phyloP scores from a whole-genome alignment of 2,113 vertebrate genomes.

The Ceyx cyanopectus region DNA sequence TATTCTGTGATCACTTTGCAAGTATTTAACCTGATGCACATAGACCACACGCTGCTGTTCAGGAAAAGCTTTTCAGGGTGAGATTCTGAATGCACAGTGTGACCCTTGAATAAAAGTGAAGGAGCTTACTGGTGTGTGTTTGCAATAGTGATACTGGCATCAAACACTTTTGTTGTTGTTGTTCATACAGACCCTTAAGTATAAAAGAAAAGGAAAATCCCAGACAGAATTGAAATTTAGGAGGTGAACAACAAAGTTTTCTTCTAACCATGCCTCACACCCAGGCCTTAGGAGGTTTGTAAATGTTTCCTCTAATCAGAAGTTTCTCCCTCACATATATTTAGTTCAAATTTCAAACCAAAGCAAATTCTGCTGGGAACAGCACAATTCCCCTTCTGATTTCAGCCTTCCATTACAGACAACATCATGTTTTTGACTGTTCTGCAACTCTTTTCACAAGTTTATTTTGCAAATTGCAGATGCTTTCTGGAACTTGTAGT shows the following conservation, averaged over 20 bases:
- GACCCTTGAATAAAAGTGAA: not conserved
- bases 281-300: not conserved
- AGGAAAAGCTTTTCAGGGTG: not conserved
- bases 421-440: not conserved
- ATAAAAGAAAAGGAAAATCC: not conserved
- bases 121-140: not conserved
- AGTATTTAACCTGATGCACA: not conserved
- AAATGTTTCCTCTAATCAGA: not conserved
- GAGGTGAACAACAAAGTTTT: not conserved
- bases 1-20: too few relatives aligned
- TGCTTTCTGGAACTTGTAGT: not conserved
- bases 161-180: not conserved
- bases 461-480: not conserved
- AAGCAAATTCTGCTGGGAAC: not conserved
- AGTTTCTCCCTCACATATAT: not conserved
- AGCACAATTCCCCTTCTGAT: not conserved
- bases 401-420: not conserved
- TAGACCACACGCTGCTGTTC: not conserved
- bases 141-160: not conserved
- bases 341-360: not conserved
- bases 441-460: not conserved
- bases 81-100: not conserved
- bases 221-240: not conserved
- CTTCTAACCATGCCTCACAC: rapidly evolving
- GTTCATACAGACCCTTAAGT: not conserved